Evolutionary conservation across 2,797 vertebrate genomes (phyloP).

Genomic region (Gila robusta): DNA sequence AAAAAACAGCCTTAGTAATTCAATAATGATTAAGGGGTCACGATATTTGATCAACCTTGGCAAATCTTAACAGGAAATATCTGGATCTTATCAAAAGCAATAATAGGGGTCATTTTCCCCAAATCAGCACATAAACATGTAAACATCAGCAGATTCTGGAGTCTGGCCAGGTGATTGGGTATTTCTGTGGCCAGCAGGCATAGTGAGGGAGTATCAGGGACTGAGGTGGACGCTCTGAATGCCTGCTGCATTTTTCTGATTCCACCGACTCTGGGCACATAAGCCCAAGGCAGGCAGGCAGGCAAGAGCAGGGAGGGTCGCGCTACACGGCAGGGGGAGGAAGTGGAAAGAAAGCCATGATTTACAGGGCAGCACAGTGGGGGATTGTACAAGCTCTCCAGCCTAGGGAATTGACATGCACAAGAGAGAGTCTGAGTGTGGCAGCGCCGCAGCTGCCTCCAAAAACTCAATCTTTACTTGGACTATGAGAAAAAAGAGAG

Average conservation of each 20-base stretch:
- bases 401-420: conserved; percentile 74
- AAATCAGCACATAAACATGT: not conserved
- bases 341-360: conserved; percentile 67
- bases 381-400: conserved; percentile 73
- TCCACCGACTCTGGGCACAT: conserved; percentile 50
- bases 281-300: conserved; percentile 44
- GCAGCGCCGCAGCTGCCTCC: conserved; percentile 74
- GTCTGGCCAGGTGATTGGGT: not conserved
- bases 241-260: conserved; percentile 61
- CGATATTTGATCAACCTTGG: not conserved
- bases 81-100: not conserved
- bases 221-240: conserved; percentile 30
- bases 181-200: not conserved
- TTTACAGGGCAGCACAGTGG: conserved; percentile 78
- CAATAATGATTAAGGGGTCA: not conserved
- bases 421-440: conserved; percentile 69
- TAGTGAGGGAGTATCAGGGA: conserved; percentile 5
- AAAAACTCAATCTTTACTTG: conserved; percentile 60
- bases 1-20: not conserved
- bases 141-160: not conserved
- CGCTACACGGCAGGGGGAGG: conserved; percentile 61
- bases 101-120: not conserved
- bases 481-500: not conserved
- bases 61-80: conserved; percentile 2
- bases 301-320: conserved; percentile 25